Evolutionary conservation across 1,140 invertebrate genomes (phyloP).

Genomic region (Zaprionus tsacasi): DNA sequence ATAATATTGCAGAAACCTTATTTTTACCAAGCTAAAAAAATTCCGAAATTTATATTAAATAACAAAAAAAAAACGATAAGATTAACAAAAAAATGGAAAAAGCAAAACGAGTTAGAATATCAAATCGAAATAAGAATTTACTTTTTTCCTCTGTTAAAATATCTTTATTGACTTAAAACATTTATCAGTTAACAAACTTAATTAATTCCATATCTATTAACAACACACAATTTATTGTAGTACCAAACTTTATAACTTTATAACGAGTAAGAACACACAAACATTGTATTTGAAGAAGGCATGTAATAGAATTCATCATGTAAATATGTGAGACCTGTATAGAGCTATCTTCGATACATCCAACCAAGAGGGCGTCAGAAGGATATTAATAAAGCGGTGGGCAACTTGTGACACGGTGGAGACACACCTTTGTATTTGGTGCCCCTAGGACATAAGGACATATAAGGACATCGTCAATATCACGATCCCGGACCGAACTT

Average conservation of each 20-base stretch:
- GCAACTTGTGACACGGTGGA: too few species aligned
- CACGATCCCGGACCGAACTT: too few species aligned
- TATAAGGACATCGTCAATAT: too few species aligned
- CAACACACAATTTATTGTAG: background rate
- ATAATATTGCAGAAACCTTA: conserved; percentile 1
- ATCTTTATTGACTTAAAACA: background rate
- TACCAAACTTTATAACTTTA: background rate
- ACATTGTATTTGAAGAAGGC: too few species aligned
- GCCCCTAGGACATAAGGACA: too few species aligned
- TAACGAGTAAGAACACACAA: background rate
- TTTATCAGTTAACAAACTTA: background rate
- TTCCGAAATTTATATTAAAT: conserved; percentile 4
- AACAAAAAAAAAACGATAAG: background rate
- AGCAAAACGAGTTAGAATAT: background rate
- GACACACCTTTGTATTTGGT: too few species aligned
- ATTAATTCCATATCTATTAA: conserved; percentile 1
- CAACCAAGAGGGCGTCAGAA: background rate
- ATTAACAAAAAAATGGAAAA: background rate
- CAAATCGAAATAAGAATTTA: background rate
- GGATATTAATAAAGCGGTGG: background rate
- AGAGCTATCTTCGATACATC: background rate
- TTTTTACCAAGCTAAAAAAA: conserved; percentile 5
- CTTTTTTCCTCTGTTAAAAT: background rate
- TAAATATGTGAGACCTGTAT: background rate
- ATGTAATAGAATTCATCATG: background rate